Evolutionary conservation across 2,797 vertebrate species (phyloP).

Genomic region (Falco rusticolus): DNA sequence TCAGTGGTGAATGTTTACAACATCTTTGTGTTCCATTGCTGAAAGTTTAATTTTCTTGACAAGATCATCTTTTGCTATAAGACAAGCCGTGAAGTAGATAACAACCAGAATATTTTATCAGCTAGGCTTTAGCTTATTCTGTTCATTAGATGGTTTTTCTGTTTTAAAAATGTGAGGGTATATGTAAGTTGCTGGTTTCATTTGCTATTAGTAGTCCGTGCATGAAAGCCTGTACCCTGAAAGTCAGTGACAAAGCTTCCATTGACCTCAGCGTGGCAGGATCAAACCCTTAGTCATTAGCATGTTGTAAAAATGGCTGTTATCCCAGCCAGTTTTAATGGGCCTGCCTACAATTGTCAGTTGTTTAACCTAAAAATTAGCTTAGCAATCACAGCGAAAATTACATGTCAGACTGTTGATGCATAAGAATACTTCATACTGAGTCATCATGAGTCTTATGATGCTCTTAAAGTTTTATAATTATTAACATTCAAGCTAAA

Average conservation of each 20-base stretch:
- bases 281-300: constrained; percentile 26
- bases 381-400: constrained; percentile 17
- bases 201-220: background rate
- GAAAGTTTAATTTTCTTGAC: background rate
- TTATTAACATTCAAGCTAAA: background rate
- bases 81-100: background rate
- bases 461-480: background rate
- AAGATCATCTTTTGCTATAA: background rate
- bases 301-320: background rate
- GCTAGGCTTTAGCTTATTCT: background rate
- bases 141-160: background rate
- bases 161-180: background rate
- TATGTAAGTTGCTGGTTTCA: background rate
- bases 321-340: background rate
- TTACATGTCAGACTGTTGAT: background rate
- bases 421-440: background rate
- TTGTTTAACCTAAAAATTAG: constrained; percentile 57
- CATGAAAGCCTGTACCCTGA: background rate
- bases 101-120: background rate
- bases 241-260: constrained; percentile 25
- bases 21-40: background rate
- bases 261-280: background rate
- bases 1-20: background rate
- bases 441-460: constrained; percentile 35
- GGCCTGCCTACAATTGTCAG: background rate